Conservation (phyloP, 2,113 vertebrate genomes). For the Nibea albiflora region DNA sequence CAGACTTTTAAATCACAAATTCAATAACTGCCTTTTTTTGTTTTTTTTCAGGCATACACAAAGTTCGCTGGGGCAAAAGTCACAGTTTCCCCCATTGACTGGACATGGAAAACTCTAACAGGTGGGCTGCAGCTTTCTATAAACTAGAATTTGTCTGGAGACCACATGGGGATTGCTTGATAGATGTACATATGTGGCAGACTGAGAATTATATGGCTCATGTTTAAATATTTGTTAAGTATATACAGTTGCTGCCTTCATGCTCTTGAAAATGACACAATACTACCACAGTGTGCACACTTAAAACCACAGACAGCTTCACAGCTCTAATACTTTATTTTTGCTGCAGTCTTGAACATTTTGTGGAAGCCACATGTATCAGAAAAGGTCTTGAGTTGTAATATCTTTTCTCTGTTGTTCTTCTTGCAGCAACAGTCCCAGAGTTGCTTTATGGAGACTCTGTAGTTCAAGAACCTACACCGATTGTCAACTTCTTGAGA, state of each 20-base stretch:
- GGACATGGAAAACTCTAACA: conserved; percentile 91
- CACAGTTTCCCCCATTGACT: conserved; percentile 87
- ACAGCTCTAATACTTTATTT: neutral
- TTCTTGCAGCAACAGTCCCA: conserved; percentile 84
- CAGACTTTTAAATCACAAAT: neutral
- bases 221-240: neutral
- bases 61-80: conserved; percentile 93
- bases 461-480: conserved; percentile 89
- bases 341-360: neutral
- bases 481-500: conserved; percentile 94
- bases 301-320: neutral
- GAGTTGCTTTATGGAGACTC: conserved; percentile 86
- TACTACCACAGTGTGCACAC: neutral
- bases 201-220: neutral
- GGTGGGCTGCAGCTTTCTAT: conserved; percentile 81
- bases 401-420: neutral
- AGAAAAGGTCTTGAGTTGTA: neutral
- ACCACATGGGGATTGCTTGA: neutral
- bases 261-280: neutral
- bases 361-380: neutral
- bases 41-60: conserved; percentile 90
- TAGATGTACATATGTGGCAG: neutral
- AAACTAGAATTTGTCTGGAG: neutral
- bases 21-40: neutral
- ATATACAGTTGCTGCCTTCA: neutral